Evolutionary conservation across 1,140 invertebrate species (phyloP), one percentile per base, ranked within the genome.

Genomic region (Sitophilus oryzae): DNA sequence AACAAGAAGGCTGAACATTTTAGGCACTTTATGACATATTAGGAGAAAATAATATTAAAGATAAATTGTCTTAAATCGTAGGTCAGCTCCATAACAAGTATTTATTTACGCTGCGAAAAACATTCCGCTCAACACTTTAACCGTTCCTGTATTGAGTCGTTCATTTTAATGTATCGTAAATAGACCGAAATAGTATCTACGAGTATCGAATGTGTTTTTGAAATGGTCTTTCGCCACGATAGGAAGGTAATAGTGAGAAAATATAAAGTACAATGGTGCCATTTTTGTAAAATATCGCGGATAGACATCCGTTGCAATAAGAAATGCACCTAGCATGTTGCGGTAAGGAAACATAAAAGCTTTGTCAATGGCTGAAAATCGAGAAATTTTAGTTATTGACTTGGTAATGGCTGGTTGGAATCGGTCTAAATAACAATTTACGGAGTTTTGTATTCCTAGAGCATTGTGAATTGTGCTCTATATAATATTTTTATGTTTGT

Each of bases 191-290:
- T 44, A 35, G 51, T 34, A 52, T 23, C 41, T 52, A 22, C 51
- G 25, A 20, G 36, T 25, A 18, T 36, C 36, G 41, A 45, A 52
- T 52, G 38, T 34, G 51, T n/a, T 44, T 44, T 37, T 18, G 42
- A 38, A 21, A 42, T 45, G 30, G 41, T 43, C 45, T 53, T 53
- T 38, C 48, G 51, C 45, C 23, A 37, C 21, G 51, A 53, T 53
- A 34, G 51, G 51, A 46, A 46, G 51, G 51, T 53, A 53, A 53
- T 52, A 37, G 43, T 38, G 34, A 37, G 6, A 51, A 41, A 51
- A 42, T 40, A 51, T 25, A 42, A 51, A 51, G 35, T 38, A 53
- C 51, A 53, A 46, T 45, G 40, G 18, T 9, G 40, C 40, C 21
- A 42, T 42, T 45, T 46, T 43, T 14, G 42, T 53, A 40, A 53